A percentile compares a stretch with the other conserved stretches of the same genome.
These are phyloP conservation scores for Chrysocyon brachyurus DNA, from an alignment of 2,797 vertebrate species.

Conservation along the genomic window DNA sequence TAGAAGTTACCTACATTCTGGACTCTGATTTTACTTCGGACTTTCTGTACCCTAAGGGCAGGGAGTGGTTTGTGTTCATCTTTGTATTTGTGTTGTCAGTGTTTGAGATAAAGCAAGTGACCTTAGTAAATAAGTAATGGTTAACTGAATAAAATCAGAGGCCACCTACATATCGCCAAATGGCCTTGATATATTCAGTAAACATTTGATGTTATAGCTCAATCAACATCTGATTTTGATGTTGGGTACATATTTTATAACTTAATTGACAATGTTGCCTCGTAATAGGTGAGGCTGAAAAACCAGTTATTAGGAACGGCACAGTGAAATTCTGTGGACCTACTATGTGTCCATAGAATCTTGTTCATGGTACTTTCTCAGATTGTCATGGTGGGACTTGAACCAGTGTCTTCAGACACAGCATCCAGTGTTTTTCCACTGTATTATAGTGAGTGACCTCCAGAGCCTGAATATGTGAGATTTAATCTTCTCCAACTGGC, in stretches of 20 bases:
- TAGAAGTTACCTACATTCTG: neutral
- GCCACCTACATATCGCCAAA: neutral
- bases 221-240: conserved; percentile 9
- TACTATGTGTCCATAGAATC: neutral
- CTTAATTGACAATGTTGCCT: neutral
- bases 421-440: neutral
- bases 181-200: neutral
- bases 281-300: neutral
- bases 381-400: neutral
- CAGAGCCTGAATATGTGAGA: neutral
- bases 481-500: neutral
- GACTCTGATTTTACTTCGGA: conserved; percentile 7
- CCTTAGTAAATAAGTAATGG: conserved; percentile 5
- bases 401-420: neutral
- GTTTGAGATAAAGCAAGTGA: neutral
- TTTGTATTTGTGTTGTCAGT: neutral
- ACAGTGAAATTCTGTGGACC: neutral
- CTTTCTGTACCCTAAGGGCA: neutral
- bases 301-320: neutral
- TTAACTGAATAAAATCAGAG: neutral
- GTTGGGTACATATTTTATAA: neutral
- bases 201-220: neutral
- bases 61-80: neutral
- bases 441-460: neutral
- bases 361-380: neutral